Base-by-base conservation (phyloP, 2,888 invertebrate species). In the Agonopterix arenella region DNA sequence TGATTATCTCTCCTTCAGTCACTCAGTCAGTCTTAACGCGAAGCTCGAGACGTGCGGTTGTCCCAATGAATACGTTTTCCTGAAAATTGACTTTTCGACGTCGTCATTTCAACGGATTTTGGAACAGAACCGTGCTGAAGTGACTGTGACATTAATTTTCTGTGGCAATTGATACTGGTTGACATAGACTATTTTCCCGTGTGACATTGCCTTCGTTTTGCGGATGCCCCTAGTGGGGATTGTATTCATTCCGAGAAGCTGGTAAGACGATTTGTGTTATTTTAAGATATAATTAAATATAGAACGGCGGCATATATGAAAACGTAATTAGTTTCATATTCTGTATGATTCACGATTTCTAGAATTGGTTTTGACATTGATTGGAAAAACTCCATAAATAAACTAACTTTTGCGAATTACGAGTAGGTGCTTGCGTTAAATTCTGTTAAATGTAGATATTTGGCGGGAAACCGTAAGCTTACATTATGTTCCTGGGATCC, bases 211-310 rank as follows among this genome's bases (percentile, higher is more conserved):
- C 54, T 48, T 48, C 46, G 54, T 57, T 61, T 66, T 65, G 74
- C 68, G 69, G 72, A 71, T 77, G 61, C 57, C 57, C 60, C 60
- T 57, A 58, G 62, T 58, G 64, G 69, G 73, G 68, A 69, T 72
- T 71, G 70, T 67, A 60, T 67, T 68, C 64, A 70, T 80, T 78
- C 76, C 69, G 57, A 66, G 78, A 75, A 76, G 65, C 67, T 76
- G 85, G 88, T 88, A 77, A 84, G 88, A 61, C 54, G 70, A 76
- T 76, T 80, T 77, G 74, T 78, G 78, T 83, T 88, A 84, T 86
- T 84, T 85, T 83, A 70, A 76, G 80, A 73, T 80, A 75, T 80
- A 84, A 85, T 86, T 89, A 85, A 84, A 85, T 85, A 78, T 88
- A 88, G 86, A 80, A 73, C 75, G 70, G 67, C 69, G 70, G 72